phyloP scores from a whole-genome alignment of 2,113 vertebrate species.

The Odobenus rosmarus region DNA sequence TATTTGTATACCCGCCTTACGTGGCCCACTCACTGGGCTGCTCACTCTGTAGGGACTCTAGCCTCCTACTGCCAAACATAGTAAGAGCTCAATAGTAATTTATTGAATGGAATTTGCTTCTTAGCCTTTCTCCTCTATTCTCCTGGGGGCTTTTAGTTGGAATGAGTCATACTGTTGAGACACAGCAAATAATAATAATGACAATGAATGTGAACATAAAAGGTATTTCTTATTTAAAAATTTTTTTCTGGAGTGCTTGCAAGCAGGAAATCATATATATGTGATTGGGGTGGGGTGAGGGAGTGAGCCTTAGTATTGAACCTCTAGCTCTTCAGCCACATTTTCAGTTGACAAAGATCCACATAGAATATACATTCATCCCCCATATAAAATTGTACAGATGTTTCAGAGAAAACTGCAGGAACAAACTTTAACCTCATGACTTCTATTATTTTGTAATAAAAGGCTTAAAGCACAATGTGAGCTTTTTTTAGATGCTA shows the following conservation, averaged over 20 bases:
- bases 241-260: constrained; percentile 61
- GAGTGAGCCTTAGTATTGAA: constrained; percentile 72
- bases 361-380: constrained; percentile 77
- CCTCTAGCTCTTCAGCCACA: constrained; percentile 73
- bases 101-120: constrained; percentile 55
- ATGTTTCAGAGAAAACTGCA: constrained; percentile 83
- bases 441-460: constrained; percentile 86
- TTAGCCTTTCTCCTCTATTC: not conserved
- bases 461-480: constrained; percentile 87
- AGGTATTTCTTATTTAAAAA: constrained; percentile 13
- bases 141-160: constrained; percentile 12
- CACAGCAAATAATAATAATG: constrained; percentile 65
- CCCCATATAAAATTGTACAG: constrained; percentile 79
- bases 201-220: constrained; percentile 47
- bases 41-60: not conserved
- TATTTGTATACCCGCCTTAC: not conserved
- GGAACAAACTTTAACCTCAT: constrained; percentile 85
- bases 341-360: constrained; percentile 82
- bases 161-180: constrained; percentile 64
- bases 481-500: constrained; percentile 85
- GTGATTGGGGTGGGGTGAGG: not conserved
- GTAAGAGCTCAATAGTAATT: constrained; percentile 42
- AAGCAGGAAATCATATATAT: constrained; percentile 57
- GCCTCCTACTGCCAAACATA: not conserved
- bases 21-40: not conserved